Percentiles rank a stretch among this genome's conserved stretches.
These are phyloP conservation scores for Drosophila athabasca DNA, from an alignment of 1,140 invertebrate species.

Conservation along the genomic window DNA sequence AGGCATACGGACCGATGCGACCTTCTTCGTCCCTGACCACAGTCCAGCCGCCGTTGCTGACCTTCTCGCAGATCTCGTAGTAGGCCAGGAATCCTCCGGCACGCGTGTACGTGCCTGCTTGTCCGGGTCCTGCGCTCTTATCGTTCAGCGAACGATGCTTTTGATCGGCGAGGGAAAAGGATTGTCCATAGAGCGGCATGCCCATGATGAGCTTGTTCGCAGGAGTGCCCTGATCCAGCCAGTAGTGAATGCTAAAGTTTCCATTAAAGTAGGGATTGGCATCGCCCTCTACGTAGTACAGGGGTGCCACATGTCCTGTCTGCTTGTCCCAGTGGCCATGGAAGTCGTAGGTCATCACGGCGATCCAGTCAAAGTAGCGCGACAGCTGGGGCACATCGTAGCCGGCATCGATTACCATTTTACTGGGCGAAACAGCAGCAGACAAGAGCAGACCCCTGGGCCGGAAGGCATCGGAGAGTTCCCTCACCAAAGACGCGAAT, in stretches of 20 bases:
- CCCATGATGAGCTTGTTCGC: constrained; percentile 91
- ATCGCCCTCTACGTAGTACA: constrained; percentile 90
- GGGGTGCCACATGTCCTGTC: constrained; percentile 93
- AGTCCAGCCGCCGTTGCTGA: constrained; percentile 87
- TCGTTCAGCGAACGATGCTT: constrained; percentile 87
- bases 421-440: constrained; percentile 93
- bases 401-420: constrained; percentile 91
- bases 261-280: constrained; percentile 90
- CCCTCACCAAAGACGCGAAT: constrained; percentile 89
- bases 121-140: constrained; percentile 89
- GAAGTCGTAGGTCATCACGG: constrained; percentile 95
- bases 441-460: constrained; percentile 89
- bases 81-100: constrained; percentile 92
- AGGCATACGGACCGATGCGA: constrained; percentile 90
- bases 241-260: constrained; percentile 92
- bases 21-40: constrained; percentile 87
- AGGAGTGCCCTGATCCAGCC: constrained; percentile 91
- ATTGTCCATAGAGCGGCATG: constrained; percentile 93
- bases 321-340: constrained; percentile 96
- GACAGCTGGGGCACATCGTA: constrained; percentile 90
- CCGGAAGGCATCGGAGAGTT: constrained; percentile 89
- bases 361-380: constrained; percentile 92
- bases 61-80: constrained; percentile 90
- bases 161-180: constrained; percentile 89
- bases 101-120: constrained; percentile 91